Evolutionary conservation across 2,113 vertebrate genomes (phyloP), one percentile per base, ranked within the genome.

Genomic region (Hippocampus zosterae): DNA sequence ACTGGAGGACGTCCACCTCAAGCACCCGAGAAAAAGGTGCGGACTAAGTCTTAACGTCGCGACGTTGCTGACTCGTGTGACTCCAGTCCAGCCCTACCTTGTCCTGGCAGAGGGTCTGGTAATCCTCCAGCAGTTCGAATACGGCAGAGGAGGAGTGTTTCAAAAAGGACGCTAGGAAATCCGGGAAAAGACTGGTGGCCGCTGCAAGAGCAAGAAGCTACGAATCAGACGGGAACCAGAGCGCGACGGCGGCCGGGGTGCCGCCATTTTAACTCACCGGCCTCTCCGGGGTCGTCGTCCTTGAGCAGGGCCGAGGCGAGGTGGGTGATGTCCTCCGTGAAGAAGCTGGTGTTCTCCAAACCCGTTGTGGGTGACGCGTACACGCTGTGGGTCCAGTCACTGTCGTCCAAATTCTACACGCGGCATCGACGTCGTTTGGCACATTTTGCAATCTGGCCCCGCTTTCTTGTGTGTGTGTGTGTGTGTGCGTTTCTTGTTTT

Each of bases 201-300:
- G 94, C 97, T 99, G 88, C n/a, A 88, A 50, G 83, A 13, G 86
- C 18, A 62, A 77, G 78, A 44, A 64, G 9, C 0, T 33, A 2
- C 10, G 0, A 12, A 13, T 41, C 1, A 53, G 50, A 8, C 1
- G 5, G 52, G 37, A 60, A 60, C 6, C 10, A 15, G 5, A 2
- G 5, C 9, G 7, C 25, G 16, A 21, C 3, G 61, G 53, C 8
- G 19, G 48, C 1, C 8, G 8, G 55, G 48, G 57, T 42, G 65
- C 0, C 19, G 46, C 65, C 29, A 68, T 67, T 82, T 44, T 5
- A 44, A 44, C 87, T 89, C 84, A 98, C 96, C 95, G 41, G 95
- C 92, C 85, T 98, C 96, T 70, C 96, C 96, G 1, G 95, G 96
- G 84, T 99, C 97, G 27, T 99, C 97, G 72, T 98, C 96, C 79